Percentiles rank a stretch among this genome's conserved stretches.
These are phyloP conservation scores for Petrolisthes cinctipes DNA, from an alignment of 2,888 invertebrate species.

Conservation along the genomic window DNA sequence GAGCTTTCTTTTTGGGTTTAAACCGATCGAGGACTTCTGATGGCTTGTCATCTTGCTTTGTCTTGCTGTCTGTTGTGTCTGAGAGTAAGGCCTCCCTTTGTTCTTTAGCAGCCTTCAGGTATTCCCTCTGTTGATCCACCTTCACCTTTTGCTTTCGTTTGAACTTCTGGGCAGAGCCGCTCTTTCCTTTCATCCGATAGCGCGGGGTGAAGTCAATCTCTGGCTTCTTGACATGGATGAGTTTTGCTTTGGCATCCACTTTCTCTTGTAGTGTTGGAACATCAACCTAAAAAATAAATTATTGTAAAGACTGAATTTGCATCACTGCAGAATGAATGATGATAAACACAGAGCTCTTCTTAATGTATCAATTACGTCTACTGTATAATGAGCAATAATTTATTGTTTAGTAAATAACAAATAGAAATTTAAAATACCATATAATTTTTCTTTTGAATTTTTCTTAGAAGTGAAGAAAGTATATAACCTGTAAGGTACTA, in stretches of 20 bases:
- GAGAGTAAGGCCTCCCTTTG: constrained; percentile 8
- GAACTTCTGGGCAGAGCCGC: constrained; percentile 80
- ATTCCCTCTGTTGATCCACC: constrained; percentile 72
- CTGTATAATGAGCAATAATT: too few relatives aligned
- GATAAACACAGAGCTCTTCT: too few relatives aligned
- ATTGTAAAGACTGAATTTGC: too few relatives aligned
- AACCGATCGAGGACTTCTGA: constrained; percentile 48
- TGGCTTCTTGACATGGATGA: constrained; percentile 80
- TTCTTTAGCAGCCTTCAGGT: constrained; percentile 28
- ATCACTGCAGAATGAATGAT: too few relatives aligned
- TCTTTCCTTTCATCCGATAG: constrained; percentile 82
- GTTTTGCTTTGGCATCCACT: constrained; percentile 75
- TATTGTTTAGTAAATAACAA: too few relatives aligned
- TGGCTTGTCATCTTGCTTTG: constrained; percentile 18
- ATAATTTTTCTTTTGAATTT: too few relatives aligned
- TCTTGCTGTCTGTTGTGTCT: neutral
- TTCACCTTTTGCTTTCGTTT: constrained; percentile 83
- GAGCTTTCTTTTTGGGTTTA: constrained; percentile 38
- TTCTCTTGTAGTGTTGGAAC: constrained; percentile 82
- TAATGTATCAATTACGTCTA: too few relatives aligned
- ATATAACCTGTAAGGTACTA: too few relatives aligned
- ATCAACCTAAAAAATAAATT: constrained; percentile 75
- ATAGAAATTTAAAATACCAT: too few relatives aligned
- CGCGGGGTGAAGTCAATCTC: constrained; percentile 82
- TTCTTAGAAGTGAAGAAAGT: too few relatives aligned